Base-by-base conservation (phyloP, 1,140 invertebrate genomes). In the Ooceraea biroi region DNA sequence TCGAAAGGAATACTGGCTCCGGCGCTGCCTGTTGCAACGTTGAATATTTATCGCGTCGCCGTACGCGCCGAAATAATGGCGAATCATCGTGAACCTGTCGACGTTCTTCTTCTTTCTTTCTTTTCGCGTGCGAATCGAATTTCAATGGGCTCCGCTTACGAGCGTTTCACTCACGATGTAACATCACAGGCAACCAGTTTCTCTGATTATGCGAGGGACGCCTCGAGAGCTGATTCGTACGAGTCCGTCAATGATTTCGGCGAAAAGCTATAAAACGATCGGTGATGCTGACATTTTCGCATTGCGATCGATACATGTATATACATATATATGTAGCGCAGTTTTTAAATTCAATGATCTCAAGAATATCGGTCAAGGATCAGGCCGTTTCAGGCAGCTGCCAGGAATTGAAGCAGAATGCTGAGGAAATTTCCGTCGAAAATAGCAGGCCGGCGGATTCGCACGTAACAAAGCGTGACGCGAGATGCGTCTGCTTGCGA, bases 141-240 rank as follows among this genome's bases (percentile, higher is more conserved):
- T 80, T 80, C 30, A 71, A 80, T 80, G 50, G 52, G 52, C 63
- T 52, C 3, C 63, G 36, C 61, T 66, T 41, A 66, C 73, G 30
- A 17, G 65, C 65, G 65, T 71, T 80, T 80, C 76, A 80, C 76
- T 30, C 65, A 7, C 36, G 36, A 36, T 36, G 76, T 57, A 52
- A 78, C 30, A 10, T 11, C 48, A 1, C 17, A 50, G 44, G 22
- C 63, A 57, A 69, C 36, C 76, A 80, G 76, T 80, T 80, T 80
- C 76, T 80, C 76, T 30, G 76, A 57, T 80, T 80, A 78, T 78
- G 63, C 76, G 50, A 71, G 50, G 14, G 50, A 71, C 25, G 55
- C 50, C 46, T 27, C 46, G 17, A 14, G 17, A 14, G 46, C 73
- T 12, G 60, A 63, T 77, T 22, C 36, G 7, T 22, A 25, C n/a